Evolutionary conservation across 2,888 invertebrate genomes (phyloP), one percentile per base, ranked within the genome.

Genomic region (Acleris cristana): DNA sequence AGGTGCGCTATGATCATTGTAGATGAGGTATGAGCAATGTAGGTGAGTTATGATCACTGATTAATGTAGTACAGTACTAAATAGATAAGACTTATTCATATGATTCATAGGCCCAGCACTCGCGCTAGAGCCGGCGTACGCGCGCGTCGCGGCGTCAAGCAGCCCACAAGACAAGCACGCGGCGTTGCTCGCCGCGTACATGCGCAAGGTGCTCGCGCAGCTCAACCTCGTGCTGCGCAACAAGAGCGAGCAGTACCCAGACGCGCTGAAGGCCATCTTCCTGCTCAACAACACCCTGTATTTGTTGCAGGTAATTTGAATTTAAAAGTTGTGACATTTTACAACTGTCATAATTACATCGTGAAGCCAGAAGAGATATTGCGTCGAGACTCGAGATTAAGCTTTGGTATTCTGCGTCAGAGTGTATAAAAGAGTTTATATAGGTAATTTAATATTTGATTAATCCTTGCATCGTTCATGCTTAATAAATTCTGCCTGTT

Each of bases 271-370:
- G 77, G 96, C 98, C 8, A 95, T 99, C 63, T 99, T 99, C 82
- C 95, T 98, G 69, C 92, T 99, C 53, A 99, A 99, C 88, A 99
- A 99, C 86, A 98, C 97, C 73, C 96, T 98, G 85, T 98, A 99
- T 81, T 96, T 99, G 70, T 92, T 98, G n/a, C 98, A 92, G 86
- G 93, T 92, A 74, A 26, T 26, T 26, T 21, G 6, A 10, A 10
- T 30, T 18, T 23, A n/a, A n/a, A 45, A 21, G 60, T 18, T 26
- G 26, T 26, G 26, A 26, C 6, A 6, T 26, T 26, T 26, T 26
- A 26, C 6, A 26, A 26, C 26, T 26, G 0, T 26, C 26, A 26
- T 6, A 26, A 26, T 26, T 7, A 26, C 26, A 8, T 26, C 5
- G 26, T 26, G 26, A 26, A 26, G 7, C 8, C 26, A 8, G 26